Base-by-base conservation (phyloP, 2,113 vertebrate species). In the Phaetusa simplex region DNA sequence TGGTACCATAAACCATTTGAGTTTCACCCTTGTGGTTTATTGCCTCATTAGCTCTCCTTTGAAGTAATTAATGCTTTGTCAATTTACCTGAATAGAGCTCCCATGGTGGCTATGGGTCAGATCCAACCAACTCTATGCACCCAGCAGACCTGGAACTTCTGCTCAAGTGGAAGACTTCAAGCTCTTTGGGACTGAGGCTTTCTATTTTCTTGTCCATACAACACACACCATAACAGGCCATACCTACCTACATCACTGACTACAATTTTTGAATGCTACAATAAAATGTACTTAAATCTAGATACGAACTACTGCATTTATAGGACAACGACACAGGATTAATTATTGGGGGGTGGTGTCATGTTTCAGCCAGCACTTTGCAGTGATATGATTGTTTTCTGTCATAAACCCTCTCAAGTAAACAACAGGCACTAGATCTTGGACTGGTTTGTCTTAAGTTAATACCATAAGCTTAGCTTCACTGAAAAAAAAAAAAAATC, bases 61-160 rank as follows among this genome's bases (percentile, higher is more conserved):
- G 93, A 97, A 96, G 95, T 95, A 95, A 97, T 94, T 86, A 96
- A 95, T 95, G 92, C 76, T 82, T 91, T 94, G 87, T 97, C 95
- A 80, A 82, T 92, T 93, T 95, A 86, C 70, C 38, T 94, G 94
- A 77, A 42, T 74, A 86, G 94, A 80, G 77, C 56, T 94, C 93
- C 67, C 38, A 64, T 62, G 91, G 88, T 85, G 91, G 86, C 94
- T 93, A 58, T 77, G 91, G 94, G 96, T 91, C 86, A 93, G 66
- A 95, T 91, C 62, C 89, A 87, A 87, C 40, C 19, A 93, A 88
- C 84, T 65, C 74, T 27, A 36, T 21, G 43, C 66, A 87, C 84
- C 47, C 84, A 94, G 52, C 74, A 91, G 84, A 94, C 50, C 74
- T 55, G 67, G 78, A 93, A 86, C 78, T 91, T 69, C 66, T 66